Evolutionary conservation across 2,888 invertebrate genomes (phyloP).

Genomic region (Hirtodrosophila duncani): DNA sequence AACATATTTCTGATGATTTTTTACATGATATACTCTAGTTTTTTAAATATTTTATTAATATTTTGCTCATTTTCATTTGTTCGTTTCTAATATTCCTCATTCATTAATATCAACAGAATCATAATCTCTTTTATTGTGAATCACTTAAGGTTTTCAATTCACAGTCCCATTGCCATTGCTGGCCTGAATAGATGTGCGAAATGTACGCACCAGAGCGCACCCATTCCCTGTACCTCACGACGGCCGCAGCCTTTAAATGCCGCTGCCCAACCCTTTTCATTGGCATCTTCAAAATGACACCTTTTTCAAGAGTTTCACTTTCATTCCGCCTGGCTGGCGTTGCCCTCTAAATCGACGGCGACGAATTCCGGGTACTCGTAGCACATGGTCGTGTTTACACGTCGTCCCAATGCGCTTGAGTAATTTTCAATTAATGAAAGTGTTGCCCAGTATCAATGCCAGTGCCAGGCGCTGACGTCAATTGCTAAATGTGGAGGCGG

Average conservation of each 20-base stretch:
- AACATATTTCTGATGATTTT: too few relatives aligned
- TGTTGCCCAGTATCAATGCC: conserved; percentile 23
- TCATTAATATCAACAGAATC: too few relatives aligned
- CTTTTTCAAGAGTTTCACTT: conserved; percentile 67
- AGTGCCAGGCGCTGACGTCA: conserved; percentile 54
- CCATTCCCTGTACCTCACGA: too few relatives aligned
- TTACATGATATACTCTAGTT: too few relatives aligned
- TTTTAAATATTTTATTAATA: too few relatives aligned
- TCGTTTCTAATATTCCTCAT: too few relatives aligned
- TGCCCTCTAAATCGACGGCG: not conserved
- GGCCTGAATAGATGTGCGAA: conserved; percentile 40
- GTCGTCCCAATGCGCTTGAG: conserved; percentile 44
- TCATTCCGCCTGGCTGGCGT: conserved; percentile 41
- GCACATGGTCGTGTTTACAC: conserved; percentile 12
- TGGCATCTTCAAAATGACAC: conserved; percentile 58
- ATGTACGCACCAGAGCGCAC: conserved; percentile 18
- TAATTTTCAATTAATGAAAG: conserved; percentile 70
- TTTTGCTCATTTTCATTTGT: too few relatives aligned
- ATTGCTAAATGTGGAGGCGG: conserved; percentile 36
- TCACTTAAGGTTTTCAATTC: too few relatives aligned
- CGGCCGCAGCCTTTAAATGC: not conserved
- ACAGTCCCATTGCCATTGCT: conserved; percentile 10
- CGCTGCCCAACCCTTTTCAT: conserved; percentile 39
- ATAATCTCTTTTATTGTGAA: too few relatives aligned
- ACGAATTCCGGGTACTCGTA: conserved; percentile 48